These are phyloP conservation scores for Isurus oxyrinchus DNA, from an alignment of 2,113 vertebrate genomes.

Conservation along the genomic window DNA sequence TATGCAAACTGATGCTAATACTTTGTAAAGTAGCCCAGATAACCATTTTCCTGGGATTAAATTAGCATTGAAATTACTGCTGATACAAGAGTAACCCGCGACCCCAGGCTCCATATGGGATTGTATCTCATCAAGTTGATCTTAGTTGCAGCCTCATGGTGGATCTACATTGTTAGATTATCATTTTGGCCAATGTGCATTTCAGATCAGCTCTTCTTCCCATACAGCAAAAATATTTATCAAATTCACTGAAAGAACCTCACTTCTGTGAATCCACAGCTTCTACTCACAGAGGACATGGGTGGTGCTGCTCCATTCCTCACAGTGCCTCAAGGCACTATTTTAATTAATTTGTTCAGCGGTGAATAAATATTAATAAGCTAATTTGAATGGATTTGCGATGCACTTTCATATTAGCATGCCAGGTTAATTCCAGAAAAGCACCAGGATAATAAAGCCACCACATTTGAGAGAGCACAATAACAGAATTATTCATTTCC, in stretches of 20 bases:
- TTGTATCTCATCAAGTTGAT: neutral
- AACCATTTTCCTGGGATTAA: neutral
- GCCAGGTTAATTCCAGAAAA: neutral
- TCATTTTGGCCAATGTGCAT: neutral
- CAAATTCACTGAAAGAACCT: neutral
- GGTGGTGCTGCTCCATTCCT: neutral
- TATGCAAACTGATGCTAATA: neutral
- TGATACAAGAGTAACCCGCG: neutral
- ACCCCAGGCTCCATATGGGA: neutral
- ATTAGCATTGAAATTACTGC: neutral
- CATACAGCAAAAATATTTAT: neutral
- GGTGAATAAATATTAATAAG: conserved; percentile 37
- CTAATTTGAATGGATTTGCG: conserved; percentile 18
- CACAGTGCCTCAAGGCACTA: neutral
- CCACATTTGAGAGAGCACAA: neutral
- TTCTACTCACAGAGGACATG: neutral
- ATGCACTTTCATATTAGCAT: neutral
- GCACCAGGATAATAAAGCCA: neutral
- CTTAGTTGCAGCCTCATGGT: neutral
- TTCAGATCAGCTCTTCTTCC: neutral
- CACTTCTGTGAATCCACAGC: neutral
- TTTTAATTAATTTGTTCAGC: conserved; percentile 34
- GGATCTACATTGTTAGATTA: neutral
- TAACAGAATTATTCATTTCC: neutral
- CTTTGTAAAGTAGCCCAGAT: neutral